A percentile compares a stretch with the other conserved stretches of the same genome.
phyloP scores from a whole-genome alignment of 92 coral and sea anemone genomes.

The Epizoanthus fatuus region DNA sequence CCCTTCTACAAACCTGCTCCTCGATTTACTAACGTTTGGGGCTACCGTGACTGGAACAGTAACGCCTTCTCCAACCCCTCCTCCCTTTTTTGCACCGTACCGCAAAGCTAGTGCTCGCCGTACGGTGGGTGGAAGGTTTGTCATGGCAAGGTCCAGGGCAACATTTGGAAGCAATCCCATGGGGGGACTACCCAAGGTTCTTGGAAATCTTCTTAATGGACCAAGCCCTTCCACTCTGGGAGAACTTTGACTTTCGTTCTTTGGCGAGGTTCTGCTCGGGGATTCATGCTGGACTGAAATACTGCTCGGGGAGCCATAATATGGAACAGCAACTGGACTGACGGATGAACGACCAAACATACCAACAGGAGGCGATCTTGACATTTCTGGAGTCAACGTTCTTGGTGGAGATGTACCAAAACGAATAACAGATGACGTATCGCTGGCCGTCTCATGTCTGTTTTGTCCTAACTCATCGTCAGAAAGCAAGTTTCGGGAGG shows the following conservation, averaged over 20 bases:
- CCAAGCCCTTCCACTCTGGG: constrained; percentile 14
- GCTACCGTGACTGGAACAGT: constrained; percentile 45
- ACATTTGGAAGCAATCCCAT: constrained; percentile 50
- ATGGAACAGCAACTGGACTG: constrained; percentile 14
- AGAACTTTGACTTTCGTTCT: constrained; percentile 10
- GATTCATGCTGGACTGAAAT: not conserved
- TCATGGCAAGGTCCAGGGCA: constrained; percentile 81
- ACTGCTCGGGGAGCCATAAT: not conserved
- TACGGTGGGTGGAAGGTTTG: constrained; percentile 87
- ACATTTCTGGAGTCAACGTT: constrained; percentile 4
- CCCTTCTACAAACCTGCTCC: constrained; percentile 71
- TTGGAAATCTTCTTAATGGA: constrained; percentile 28
- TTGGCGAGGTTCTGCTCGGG: constrained; percentile 1
- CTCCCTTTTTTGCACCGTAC: constrained; percentile 72
- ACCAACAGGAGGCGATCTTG: constrained; percentile 15
- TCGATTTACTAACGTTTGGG: constrained; percentile 70
- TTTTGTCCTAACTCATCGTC: not conserved
- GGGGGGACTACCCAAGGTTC: constrained; percentile 41
- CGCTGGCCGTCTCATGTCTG: not conserved
- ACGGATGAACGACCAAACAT: constrained; percentile 19
- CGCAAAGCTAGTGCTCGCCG: constrained; percentile 89
- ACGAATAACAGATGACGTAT: constrained; percentile 34
- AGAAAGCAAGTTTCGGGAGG: not conserved
- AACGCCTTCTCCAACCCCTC: constrained; percentile 44
- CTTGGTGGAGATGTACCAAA: constrained; percentile 37